Evolutionary conservation across 2,113 vertebrate genomes (phyloP), one percentile per base, ranked within the genome.

Genomic region (Sula dactylatra): DNA sequence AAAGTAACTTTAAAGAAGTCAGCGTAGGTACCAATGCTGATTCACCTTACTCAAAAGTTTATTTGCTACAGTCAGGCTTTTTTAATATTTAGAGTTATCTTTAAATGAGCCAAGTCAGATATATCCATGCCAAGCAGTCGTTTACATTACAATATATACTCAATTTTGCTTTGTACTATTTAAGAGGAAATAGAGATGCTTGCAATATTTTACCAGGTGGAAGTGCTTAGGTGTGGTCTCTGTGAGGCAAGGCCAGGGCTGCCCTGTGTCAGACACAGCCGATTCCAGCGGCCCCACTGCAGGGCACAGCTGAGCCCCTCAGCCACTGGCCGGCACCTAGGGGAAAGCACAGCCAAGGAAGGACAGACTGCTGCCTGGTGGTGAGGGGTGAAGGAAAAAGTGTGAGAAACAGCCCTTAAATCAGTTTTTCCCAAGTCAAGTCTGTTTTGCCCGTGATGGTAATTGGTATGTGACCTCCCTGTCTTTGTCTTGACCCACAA

Each of bases 261-360:
- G 24, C 9, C 62, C 29, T 0, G 9, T 6, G 20, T 13, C 15
- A 8, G 56, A 70, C 16, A 40, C 0, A 0, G 8, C 56, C 49
- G 4, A 13, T 47, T 79, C 34, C 44, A 29, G 16, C 2, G 0
- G 29, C 36, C 14, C 22, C 38, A 18, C 16, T 1, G 1, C 47
- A 8, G 7, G 49, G 0, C 24, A 42, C 9, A 9, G 40, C 34
- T 2, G 10, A 78, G n/a, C 25, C 50, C 27, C 38, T 29, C 54
- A 36, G 19, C 22, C 45, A 3, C 1, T 1, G 42, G 34, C 8
- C 1, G 56, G 52, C 1, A 2, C 54, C 21, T 19, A 2, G 3
- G 21, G 21, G 22, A 42, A 69, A 86, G 16, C 9, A 7, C 25
- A 21, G 6, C 16, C 31, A 10, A n/a, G 32, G n/a, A n/a, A 6